phyloP scores from a whole-genome alignment of 1,140 invertebrate genomes.

The Hydropsyche tenuis region DNA sequence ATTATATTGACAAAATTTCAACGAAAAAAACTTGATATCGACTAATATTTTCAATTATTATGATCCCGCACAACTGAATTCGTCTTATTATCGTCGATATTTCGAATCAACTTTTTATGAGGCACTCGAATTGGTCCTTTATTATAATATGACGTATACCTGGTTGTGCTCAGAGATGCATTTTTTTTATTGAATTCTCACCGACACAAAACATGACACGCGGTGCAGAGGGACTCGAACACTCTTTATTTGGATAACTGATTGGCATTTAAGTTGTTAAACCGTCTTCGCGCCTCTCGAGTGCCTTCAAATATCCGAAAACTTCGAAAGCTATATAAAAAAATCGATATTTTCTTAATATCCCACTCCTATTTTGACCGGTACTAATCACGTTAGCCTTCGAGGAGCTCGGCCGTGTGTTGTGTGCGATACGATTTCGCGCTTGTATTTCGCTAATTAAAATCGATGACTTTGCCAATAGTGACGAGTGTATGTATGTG shows the following conservation, averaged over 20 bases:
- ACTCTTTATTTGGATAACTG: conserved; percentile 45
- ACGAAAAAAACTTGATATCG: too few relatives aligned
- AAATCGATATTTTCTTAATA: too few relatives aligned
- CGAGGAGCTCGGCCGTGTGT: not conserved
- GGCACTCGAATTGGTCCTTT: too few relatives aligned
- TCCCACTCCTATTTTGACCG: conserved; percentile 11
- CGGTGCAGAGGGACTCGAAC: conserved; percentile 18
- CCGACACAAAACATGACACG: not conserved
- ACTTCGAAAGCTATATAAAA: too few relatives aligned
- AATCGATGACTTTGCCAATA: conserved; percentile 3
- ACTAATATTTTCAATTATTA: too few relatives aligned
- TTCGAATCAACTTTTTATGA: too few relatives aligned
- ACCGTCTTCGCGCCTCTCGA: conserved; percentile 16
- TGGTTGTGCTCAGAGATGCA: too few relatives aligned
- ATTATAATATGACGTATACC: too few relatives aligned
- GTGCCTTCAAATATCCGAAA: conserved; percentile 16
- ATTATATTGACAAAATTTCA: too few relatives aligned
- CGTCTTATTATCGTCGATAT: too few relatives aligned
- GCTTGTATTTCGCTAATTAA: conserved; percentile 2
- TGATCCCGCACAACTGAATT: too few relatives aligned
- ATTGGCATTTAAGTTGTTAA: conserved; percentile 50
- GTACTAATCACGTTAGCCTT: conserved; percentile 11
- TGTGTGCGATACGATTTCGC: not conserved
- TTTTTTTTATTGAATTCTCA: not conserved
- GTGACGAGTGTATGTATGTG: not conserved